Conservation (phyloP, 1,140 invertebrate species). For the Drosophila ambigua region DNA sequence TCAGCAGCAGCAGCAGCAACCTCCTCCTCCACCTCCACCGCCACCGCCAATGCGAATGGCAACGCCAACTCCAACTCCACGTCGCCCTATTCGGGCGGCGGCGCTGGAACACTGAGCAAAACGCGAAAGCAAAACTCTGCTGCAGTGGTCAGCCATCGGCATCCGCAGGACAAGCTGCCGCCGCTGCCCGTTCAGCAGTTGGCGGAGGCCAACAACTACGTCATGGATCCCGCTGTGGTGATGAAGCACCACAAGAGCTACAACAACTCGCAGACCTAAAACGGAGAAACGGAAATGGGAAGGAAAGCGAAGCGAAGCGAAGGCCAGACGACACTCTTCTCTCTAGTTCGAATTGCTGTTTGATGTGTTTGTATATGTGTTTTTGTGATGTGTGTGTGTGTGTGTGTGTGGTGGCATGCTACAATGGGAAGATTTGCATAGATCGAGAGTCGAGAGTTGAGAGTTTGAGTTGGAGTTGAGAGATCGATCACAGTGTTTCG, state of each 20-base stretch:
- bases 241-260: constrained; percentile 79
- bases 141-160: constrained; percentile 84
- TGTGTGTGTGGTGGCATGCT: constrained; percentile 9
- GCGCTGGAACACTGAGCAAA: constrained; percentile 85
- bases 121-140: constrained; percentile 84
- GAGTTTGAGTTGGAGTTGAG: not conserved
- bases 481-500: constrained; percentile 74
- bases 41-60: constrained; percentile 9
- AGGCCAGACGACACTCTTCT: constrained; percentile 57
- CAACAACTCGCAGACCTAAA: constrained; percentile 69
- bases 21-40: not conserved
- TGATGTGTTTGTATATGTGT: constrained; percentile 40
- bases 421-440: constrained; percentile 61
- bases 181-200: constrained; percentile 78
- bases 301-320: not conserved
- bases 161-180: constrained; percentile 86
- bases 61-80: constrained; percentile 10
- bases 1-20: constrained; percentile 16
- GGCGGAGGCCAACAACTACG: constrained; percentile 83
- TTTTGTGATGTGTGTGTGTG: constrained; percentile 15
- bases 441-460: constrained; percentile 19
- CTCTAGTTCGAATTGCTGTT: constrained; percentile 54
- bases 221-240: constrained; percentile 78
- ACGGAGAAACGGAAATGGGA: constrained; percentile 21
- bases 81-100: not conserved